Base-by-base conservation (phyloP, 1,140 invertebrate species). In the Anastrepha obliqua region DNA sequence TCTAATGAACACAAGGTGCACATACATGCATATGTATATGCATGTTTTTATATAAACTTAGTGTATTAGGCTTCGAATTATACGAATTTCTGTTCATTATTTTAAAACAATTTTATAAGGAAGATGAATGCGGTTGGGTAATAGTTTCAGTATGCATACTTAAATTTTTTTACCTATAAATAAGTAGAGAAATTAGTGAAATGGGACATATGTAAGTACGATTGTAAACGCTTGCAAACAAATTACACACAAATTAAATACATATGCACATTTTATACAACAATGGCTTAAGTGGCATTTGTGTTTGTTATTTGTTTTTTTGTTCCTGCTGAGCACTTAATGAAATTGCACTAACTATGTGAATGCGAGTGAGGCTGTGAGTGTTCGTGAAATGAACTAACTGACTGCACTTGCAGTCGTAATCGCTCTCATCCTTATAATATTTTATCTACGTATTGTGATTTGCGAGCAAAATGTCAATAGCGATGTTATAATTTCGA, bases 391-490 rank as follows among this genome's bases (percentile, higher is more conserved):
- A 74, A 47, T 74, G 44, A 44, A 74, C 67, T n/a, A 44, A 74
- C 67, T n/a, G 6, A 44, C 42, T 74, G 42, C 67, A 42, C 42
- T 74, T 42, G 1, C 67, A 17, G 42, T 44, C 67, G 67, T 47
- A 74, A 74, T 74, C 67, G 7, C 15, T 47, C 67, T 9, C 67
- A 74, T 74, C 67, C 44, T 47, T n/a, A 17, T 4, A 74, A 17
- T 74, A 44, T 74, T 55, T 74, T 74, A 74, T 47, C 67, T 74
- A 44, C 2, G 17, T 74, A 44, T 15, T 44, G 67, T 74, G 67
- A 74, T 74, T 74, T 47, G 67, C 67, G 4, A 74, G 67, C 67
- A 42, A 74, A 74, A 74, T 74, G 67, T 74, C 67, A 74, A 47
- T 74, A 74, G n/a, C 67, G 44, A 74, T 74, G 39, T 74, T 15